Conservation (phyloP, 2,888 invertebrate genomes). For the Tipula helvola region DNA sequence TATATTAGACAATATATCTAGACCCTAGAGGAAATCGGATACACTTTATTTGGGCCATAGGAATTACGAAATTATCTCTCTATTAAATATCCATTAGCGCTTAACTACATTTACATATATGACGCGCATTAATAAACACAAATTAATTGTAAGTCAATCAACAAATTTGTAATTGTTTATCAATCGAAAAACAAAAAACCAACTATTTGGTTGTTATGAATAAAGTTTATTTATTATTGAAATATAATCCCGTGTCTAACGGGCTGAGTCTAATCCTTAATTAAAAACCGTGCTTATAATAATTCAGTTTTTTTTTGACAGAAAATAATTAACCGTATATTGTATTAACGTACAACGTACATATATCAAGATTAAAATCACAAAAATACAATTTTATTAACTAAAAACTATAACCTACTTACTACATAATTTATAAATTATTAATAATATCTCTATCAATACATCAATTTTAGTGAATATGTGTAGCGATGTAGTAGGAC, state of each 20-base stretch:
- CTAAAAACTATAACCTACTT: neutral
- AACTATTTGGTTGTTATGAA: neutral
- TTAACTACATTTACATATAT: neutral
- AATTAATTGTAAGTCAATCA: neutral
- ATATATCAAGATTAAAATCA: neutral
- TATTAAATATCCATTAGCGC: constrained; percentile 1
- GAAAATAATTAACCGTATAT: neutral
- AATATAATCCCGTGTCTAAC: neutral
- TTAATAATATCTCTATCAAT: neutral
- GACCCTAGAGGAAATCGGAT: too few species aligned
- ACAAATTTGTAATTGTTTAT: neutral
- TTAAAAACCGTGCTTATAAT: neutral
- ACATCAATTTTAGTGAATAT: neutral
- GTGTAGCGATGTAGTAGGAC: neutral
- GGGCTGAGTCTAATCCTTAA: neutral
- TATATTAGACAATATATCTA: too few species aligned
- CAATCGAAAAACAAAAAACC: neutral
- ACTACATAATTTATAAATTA: neutral
- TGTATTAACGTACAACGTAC: neutral
- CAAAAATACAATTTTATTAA: neutral
- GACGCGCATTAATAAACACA: neutral
- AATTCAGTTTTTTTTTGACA: neutral
- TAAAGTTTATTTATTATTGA: neutral
- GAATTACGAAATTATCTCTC: neutral
- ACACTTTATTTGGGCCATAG: too few species aligned